A percentile compares a stretch with the other conserved stretches of the same genome.
Conservation (phyloP, 2,888 invertebrate species). For the Amitus sp. region DNA sequence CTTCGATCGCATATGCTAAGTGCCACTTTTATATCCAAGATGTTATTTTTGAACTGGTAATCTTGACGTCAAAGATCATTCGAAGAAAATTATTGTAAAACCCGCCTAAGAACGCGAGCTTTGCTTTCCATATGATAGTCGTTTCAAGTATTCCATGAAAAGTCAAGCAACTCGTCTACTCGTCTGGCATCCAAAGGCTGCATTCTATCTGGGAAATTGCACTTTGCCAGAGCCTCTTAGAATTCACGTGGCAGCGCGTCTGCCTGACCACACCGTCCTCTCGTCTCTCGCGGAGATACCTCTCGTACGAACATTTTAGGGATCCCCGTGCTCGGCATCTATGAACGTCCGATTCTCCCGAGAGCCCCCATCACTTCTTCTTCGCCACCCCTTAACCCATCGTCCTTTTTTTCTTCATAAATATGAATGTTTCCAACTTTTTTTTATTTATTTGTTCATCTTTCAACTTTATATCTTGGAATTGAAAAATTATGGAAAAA, state of each 20-base stretch:
- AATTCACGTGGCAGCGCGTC: slow-evolving; percentile 55
- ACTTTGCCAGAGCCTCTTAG: slow-evolving; percentile 53
- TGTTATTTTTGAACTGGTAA: too few species aligned
- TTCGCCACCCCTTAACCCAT: slow-evolving; percentile 8
- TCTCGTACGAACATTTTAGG: slow-evolving; percentile 52
- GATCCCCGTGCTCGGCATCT: slow-evolving; percentile 57
- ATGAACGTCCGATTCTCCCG: slow-evolving; percentile 44
- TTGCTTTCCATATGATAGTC: slow-evolving; percentile 13
- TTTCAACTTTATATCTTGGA: neutral
- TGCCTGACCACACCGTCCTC: slow-evolving; percentile 35
- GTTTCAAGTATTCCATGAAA: slow-evolving; percentile 37
- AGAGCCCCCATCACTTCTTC: slow-evolving; percentile 30
- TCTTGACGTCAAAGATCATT: too few species aligned
- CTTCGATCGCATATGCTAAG: too few species aligned
- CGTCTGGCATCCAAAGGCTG: slow-evolving; percentile 37
- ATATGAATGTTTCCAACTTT: slow-evolving; percentile 9
- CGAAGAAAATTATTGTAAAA: neutral
- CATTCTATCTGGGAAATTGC: slow-evolving; percentile 44
- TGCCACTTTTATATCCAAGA: too few species aligned
- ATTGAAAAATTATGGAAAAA: too few species aligned
- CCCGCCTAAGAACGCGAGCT: slow-evolving; percentile 17
- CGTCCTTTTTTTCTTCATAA: slow-evolving; percentile 16
- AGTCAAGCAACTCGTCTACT: slow-evolving; percentile 38
- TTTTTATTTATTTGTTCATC: slow-evolving; percentile 4
- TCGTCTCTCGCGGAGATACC: slow-evolving; percentile 29